Conservation (phyloP, 2,113 vertebrate genomes). For the Lepus timidus region DNA sequence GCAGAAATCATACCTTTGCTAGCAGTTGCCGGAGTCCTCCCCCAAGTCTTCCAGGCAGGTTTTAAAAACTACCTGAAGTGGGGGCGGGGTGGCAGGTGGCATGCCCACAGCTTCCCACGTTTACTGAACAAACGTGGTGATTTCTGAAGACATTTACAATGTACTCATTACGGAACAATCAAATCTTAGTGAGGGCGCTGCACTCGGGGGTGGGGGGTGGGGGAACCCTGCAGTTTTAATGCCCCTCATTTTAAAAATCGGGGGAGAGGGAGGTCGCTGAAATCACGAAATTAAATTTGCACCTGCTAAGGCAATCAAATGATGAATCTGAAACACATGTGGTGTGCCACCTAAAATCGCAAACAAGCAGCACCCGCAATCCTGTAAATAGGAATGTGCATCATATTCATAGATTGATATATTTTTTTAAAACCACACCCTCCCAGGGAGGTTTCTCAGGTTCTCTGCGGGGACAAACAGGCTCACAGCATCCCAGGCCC, state of each 20-base stretch:
- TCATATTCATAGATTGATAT: neutral
- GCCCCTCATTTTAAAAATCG: neutral
- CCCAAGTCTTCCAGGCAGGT: neutral
- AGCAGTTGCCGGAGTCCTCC: neutral
- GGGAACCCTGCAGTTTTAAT: neutral
- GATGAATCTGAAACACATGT: neutral
- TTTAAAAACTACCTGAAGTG: neutral
- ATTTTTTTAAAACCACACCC: conserved; percentile 66
- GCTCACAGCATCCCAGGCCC: neutral
- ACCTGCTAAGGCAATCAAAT: neutral
- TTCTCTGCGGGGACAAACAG: neutral
- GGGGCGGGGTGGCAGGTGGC: neutral
- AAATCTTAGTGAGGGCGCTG: neutral
- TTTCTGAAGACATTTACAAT: neutral
- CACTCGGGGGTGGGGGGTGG: no score
- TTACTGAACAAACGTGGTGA: neutral
- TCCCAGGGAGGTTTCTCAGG: conserved; percentile 27
- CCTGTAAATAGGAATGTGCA: neutral
- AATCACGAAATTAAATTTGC: conserved; percentile 15
- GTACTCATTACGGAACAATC: neutral
- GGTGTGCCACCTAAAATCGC: neutral
- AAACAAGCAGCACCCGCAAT: neutral
- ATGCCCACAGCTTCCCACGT: neutral
- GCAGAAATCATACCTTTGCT: neutral
- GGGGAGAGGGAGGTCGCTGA: neutral